These are phyloP conservation scores for Aphaenogaster ashmeadi DNA, from an alignment of 1,140 invertebrate genomes.

Conservation along the genomic window DNA sequence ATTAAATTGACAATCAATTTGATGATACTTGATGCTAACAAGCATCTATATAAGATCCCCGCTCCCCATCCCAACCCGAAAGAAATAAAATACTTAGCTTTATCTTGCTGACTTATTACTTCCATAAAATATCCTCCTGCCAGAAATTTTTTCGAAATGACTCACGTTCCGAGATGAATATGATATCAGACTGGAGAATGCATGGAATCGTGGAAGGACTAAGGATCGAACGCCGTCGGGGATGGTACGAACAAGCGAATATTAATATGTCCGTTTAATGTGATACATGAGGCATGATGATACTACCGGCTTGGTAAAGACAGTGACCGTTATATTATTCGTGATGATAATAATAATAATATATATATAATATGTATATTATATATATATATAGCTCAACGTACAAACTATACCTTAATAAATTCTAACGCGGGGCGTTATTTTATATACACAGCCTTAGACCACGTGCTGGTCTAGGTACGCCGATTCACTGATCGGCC, in stretches of 20 bases:
- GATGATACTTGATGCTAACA: no score
- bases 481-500: neutral
- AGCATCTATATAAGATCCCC: no score
- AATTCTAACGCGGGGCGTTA: conserved; percentile 71
- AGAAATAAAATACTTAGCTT: neutral
- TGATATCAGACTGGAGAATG: neutral
- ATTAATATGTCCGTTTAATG: conserved; percentile 69
- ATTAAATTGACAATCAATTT: no score
- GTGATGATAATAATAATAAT: conserved; percentile 67
- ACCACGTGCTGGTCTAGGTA: conserved; percentile 43
- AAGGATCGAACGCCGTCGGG: neutral
- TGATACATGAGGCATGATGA: conserved; percentile 70
- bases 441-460: conserved; percentile 76
- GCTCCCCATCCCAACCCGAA: no score
- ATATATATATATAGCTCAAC: conserved; percentile 74
- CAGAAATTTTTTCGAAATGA: neutral
- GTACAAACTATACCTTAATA: conserved; percentile 82
- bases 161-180: neutral
- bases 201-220: neutral
- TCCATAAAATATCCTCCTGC: neutral
- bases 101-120: neutral
- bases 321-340: conserved; percentile 71
- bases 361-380: conserved; percentile 45
- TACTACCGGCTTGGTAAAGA: conserved; percentile 68
- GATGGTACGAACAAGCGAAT: conserved; percentile 67